A percentile compares a stretch with the other conserved stretches of the same genome.
phyloP scores from a whole-genome alignment of 2,797 vertebrate genomes.

The Petrocephalus sullivani region DNA sequence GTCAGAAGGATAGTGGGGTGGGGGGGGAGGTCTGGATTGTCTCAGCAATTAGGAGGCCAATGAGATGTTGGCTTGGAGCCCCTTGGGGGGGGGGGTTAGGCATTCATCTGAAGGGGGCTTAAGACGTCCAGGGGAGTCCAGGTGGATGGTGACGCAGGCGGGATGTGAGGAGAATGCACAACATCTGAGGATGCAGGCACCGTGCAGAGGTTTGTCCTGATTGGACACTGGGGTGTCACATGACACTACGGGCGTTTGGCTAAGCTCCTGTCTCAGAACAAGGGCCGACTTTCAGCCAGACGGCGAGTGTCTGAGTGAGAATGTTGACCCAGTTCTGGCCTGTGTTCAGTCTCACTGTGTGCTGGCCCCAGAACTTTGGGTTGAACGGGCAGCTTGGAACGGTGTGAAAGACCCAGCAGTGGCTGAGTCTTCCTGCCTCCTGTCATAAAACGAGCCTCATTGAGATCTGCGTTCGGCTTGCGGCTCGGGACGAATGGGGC shows the following conservation, averaged over 20 bases:
- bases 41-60: neutral
- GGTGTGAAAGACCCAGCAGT: neutral
- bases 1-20: neutral
- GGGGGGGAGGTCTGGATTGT: neutral
- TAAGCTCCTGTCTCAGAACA: neutral
- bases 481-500: neutral
- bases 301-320: neutral
- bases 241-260: neutral
- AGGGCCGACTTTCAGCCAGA: neutral
- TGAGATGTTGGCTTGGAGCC: too few species aligned
- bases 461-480: neutral
- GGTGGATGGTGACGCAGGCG: neutral
- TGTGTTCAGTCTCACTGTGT: neutral
- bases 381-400: neutral
- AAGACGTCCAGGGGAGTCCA: neutral
- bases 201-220: neutral
- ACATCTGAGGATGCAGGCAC: neutral
- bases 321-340: neutral
- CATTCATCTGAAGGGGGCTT: neutral
- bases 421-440: neutral
- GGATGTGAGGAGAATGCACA: neutral
- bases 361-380: constrained; percentile 21
- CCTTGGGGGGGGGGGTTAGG: too few species aligned
- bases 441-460: neutral
- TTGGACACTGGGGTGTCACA: neutral